phyloP scores from a whole-genome alignment of 2,888 invertebrate species.

The Bombyx huttoni region DNA sequence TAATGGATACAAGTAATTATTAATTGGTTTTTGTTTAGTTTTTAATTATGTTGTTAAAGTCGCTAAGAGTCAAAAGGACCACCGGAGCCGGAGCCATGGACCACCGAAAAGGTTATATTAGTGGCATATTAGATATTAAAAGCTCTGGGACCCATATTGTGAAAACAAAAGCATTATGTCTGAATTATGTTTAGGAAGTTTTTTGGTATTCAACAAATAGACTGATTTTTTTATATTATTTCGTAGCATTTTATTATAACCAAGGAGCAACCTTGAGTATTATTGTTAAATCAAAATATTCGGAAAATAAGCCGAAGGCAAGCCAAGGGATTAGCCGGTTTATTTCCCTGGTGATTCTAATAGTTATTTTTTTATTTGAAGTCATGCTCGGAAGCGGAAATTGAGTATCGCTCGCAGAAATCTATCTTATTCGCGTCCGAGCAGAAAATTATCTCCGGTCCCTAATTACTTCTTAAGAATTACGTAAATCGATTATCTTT shows the following conservation, averaged over 20 bases:
- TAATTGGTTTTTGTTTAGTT: no score
- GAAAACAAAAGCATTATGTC: no score
- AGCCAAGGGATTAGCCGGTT: slow-evolving; percentile 6
- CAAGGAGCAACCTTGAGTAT: background rate
- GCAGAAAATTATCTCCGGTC: slow-evolving; percentile 9
- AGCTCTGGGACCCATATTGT: no score
- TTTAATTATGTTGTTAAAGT: no score
- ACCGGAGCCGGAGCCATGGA: no score
- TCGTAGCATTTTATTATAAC: background rate
- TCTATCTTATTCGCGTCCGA: slow-evolving; percentile 9
- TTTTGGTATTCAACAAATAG: no score
- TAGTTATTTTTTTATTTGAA: slow-evolving; percentile 7
- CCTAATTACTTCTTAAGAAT: slow-evolving; percentile 3
- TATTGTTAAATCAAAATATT: slow-evolving; percentile 1
- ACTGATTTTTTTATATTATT: no score
- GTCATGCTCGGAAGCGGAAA: slow-evolving; percentile 9
- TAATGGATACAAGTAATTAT: no score
- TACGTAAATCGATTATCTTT: background rate
- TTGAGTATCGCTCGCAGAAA: slow-evolving; percentile 7
- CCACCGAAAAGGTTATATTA: no score
- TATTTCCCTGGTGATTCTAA: slow-evolving; percentile 12
- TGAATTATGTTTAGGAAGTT: no score
- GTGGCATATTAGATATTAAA: no score
- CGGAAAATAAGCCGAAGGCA: slow-evolving; percentile 4
- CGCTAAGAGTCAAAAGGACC: no score